Evolutionary conservation across 2,797 vertebrate genomes (phyloP).

Genomic region (Silurus aristotelis): DNA sequence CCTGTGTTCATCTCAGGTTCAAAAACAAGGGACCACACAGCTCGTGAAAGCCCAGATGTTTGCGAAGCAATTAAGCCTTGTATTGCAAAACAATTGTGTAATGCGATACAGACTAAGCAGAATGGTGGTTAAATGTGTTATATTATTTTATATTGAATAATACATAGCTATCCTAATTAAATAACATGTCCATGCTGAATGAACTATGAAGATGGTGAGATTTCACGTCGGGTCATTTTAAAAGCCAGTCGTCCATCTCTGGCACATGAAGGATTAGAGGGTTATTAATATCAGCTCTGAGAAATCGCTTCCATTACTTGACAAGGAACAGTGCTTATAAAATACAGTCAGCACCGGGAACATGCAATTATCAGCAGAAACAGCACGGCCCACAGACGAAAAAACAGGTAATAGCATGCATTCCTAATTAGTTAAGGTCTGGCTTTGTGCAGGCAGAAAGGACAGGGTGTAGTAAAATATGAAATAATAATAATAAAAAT

Average conservation of each 20-base stretch:
- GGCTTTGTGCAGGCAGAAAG: constrained; percentile 29
- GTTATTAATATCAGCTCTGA: constrained; percentile 61
- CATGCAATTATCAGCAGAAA: constrained; percentile 24
- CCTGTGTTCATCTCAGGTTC: neutral
- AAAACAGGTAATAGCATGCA: constrained; percentile 37
- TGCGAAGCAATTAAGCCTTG: neutral
- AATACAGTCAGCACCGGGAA: constrained; percentile 39
- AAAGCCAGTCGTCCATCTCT: constrained; percentile 41
- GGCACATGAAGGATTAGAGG: constrained; percentile 41
- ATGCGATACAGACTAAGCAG: neutral
- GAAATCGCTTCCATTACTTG: constrained; percentile 58
- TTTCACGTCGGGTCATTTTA: constrained; percentile 51
- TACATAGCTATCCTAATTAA: neutral
- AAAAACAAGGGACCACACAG: no score
- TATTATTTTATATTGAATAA: neutral
- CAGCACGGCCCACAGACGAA: constrained; percentile 15
- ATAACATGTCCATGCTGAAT: constrained; percentile 3
- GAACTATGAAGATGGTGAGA: constrained; percentile 38
- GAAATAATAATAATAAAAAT: constrained; percentile 2
- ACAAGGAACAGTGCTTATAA: constrained; percentile 47
- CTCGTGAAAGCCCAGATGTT: neutral
- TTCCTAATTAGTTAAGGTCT: constrained; percentile 47
- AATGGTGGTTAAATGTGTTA: neutral
- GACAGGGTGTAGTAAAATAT: constrained; percentile 38
- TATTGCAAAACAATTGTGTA: neutral